These are phyloP conservation scores for Pipistrellus pygmaeus DNA, from an alignment of 2,797 vertebrate genomes.

Conservation along the genomic window DNA sequence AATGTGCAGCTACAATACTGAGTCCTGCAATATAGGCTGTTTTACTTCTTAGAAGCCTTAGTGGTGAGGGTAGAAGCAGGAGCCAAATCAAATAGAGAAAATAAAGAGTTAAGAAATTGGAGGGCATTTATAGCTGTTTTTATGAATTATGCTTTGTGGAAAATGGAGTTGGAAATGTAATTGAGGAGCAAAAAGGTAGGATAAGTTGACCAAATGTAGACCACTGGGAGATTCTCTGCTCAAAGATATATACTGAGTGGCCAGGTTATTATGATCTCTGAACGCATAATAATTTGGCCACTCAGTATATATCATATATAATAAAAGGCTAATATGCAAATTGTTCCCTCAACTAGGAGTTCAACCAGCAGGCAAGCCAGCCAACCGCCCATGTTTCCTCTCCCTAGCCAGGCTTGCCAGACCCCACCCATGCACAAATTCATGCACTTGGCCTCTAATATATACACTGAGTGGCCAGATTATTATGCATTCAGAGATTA, in stretches of 20 bases:
- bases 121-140: conserved; percentile 35
- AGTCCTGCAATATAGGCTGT: background rate
- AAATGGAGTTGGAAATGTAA: conserved; percentile 34
- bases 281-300: no score
- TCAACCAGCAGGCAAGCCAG: no score
- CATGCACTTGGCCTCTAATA: no score
- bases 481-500: no score
- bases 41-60: conserved; percentile 8
- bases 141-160: conserved; percentile 51
- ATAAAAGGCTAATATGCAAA: no score
- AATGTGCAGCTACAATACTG: background rate
- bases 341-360: no score
- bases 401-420: no score
- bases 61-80: background rate
- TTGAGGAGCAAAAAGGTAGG: background rate
- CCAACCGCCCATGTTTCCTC: no score
- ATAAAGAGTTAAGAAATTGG: conserved; percentile 41
- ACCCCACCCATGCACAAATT: no score
- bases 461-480: no score
- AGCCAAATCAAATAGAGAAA: conserved; percentile 3
- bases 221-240: background rate
- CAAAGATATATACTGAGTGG: background rate
- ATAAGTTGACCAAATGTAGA: background rate
- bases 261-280: no score
- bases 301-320: no score